Conservation (phyloP, 2,797 vertebrate genomes). For the Sternarchorhynchus goeldii region DNA sequence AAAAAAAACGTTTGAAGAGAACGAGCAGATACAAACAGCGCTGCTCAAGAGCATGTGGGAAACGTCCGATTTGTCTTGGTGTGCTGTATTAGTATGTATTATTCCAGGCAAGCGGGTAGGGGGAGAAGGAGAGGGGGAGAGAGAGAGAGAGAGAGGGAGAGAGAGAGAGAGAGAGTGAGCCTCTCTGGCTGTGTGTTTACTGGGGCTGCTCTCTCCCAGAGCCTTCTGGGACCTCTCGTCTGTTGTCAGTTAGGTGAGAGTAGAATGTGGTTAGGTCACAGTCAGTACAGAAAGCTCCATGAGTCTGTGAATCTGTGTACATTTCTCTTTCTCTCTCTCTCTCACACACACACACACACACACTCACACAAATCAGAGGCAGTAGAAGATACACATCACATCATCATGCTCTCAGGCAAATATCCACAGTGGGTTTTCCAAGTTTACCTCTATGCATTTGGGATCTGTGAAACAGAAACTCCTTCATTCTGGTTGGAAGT, state of each 20-base stretch:
- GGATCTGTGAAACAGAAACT: not conserved
- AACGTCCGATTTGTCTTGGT: constrained; percentile 27
- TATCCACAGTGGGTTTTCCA: no score
- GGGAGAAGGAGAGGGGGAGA: not conserved
- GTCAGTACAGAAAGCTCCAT: not conserved
- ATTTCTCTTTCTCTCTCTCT: not conserved
- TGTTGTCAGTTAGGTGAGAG: constrained; percentile 5
- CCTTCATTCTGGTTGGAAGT: not conserved
- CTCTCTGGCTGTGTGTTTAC: not conserved
- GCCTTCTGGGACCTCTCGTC: constrained; percentile 8
- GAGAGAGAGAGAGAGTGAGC: no score
- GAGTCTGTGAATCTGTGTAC: not conserved
- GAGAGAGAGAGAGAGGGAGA: no score
- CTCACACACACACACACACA: no score
- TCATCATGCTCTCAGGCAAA: no score
- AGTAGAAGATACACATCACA: no score
- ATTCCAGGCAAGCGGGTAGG: constrained; percentile 1
- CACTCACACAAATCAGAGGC: no score
- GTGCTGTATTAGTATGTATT: constrained; percentile 30
- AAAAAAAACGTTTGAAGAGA: constrained; percentile 15
- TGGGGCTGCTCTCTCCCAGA: constrained; percentile 3
- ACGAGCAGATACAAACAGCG: constrained; percentile 28
- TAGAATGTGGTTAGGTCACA: constrained; percentile 11
- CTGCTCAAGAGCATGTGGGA: constrained; percentile 1
- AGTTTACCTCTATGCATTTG: no score